These are phyloP conservation scores for Terebella lapidaria DNA, from an alignment of 2,888 invertebrate genomes.

Conservation along the genomic window DNA sequence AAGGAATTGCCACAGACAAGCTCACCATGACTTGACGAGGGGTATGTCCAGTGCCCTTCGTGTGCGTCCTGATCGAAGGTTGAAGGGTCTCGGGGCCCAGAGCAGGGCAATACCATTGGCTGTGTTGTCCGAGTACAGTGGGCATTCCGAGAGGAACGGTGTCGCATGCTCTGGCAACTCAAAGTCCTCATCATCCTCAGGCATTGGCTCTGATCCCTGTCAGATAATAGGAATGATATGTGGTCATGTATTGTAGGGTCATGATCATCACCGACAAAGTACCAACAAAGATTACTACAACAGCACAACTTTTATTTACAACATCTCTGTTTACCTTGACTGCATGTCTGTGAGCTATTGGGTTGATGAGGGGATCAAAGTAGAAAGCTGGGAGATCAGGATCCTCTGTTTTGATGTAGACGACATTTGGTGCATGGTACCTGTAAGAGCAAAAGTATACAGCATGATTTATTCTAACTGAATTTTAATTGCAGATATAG, in stretches of 20 bases:
- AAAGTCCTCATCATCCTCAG: constrained; percentile 80
- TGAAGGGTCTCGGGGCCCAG: constrained; percentile 98
- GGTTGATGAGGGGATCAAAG: constrained; percentile 98
- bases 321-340: constrained; percentile 36
- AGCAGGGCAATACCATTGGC: constrained; percentile 95
- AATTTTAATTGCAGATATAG: not conserved
- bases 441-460: constrained; percentile 56
- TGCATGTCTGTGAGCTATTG: constrained; percentile 75
- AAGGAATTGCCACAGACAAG: too few relatives aligned
- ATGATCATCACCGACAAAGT: too few relatives aligned
- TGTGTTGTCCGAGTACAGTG: constrained; percentile 96
- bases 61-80: constrained; percentile 88
- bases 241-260: too few relatives aligned
- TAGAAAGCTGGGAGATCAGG: constrained; percentile 99
- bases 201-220: constrained; percentile 72
- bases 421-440: constrained; percentile 99
- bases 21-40: constrained; percentile 92
- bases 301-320: too few relatives aligned
- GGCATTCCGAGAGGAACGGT: constrained; percentile 89
- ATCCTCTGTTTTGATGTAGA: constrained; percentile 99
- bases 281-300: too few relatives aligned
- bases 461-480: not conserved
- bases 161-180: constrained; percentile 82
- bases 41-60: constrained; percentile 95
- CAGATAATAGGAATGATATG: too few relatives aligned